Percentiles rank a stretch among this genome's conserved stretches.
These are phyloP conservation scores for Sterna hirundo DNA, from an alignment of 2,113 vertebrate genomes.

Conservation along the genomic window DNA sequence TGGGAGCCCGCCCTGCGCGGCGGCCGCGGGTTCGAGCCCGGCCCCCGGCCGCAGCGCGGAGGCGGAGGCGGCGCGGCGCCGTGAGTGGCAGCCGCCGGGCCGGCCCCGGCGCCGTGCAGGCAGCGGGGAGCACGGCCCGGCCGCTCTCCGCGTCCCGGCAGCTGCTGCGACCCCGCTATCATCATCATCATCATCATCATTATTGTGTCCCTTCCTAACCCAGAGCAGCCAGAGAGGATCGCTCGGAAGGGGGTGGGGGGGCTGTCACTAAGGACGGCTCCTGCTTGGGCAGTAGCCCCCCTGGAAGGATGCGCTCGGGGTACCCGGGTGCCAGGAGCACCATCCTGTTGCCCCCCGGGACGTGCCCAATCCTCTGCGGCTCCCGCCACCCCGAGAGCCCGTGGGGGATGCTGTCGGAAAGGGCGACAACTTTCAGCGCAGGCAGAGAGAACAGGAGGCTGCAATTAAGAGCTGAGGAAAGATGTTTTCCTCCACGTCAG, in stretches of 20 bases:
- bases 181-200: fast-evolving
- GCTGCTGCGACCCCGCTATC: neutral
- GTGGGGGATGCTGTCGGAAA: fast-evolving
- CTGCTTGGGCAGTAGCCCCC: neutral
- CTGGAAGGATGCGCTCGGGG: neutral
- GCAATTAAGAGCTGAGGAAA: neutral
- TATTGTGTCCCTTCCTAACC: fast-evolving
- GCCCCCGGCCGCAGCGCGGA: neutral
- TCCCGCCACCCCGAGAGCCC: neutral
- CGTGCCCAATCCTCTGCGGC: neutral
- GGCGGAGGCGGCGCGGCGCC: neutral
- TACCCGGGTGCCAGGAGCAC: fast-evolving
- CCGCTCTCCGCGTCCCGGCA: too few relatives aligned
- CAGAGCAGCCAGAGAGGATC: neutral
- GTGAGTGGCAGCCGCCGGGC: neutral
- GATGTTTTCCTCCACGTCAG: neutral
- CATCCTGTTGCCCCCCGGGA: neutral
- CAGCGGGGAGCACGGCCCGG: neutral
- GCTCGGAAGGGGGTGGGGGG: neutral
- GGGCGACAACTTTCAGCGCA: neutral
- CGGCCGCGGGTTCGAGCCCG: neutral
- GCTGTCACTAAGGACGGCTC: neutral
- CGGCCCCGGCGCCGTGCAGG: neutral
- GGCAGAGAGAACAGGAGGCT: neutral
- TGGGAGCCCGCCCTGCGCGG: neutral